Base-by-base conservation (phyloP, 2,888 invertebrate species). In the Melieria omissa region DNA sequence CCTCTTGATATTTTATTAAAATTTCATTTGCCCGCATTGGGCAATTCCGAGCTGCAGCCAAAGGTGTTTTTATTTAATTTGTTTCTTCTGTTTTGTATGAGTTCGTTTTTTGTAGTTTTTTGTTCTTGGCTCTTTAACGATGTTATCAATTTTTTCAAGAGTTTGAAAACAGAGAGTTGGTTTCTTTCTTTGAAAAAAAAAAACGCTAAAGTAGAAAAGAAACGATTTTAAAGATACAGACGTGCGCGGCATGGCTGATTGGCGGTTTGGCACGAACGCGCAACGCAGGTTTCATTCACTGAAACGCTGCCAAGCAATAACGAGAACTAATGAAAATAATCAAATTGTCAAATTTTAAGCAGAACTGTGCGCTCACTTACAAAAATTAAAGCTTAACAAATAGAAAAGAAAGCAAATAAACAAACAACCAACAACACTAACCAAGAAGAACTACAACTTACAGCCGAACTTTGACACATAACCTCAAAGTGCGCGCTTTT, bases 31-130 rank as follows among this genome's bases (percentile, higher is more conserved):
- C n/a, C 55, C 57, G 52, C 46, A 7, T 62, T 52, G 55, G 62
- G 61, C 54, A 54, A 69, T 69, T 52, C 14, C 57, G 14, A 45
- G 5, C 7, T 7, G 44, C 57, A 44, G 4, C 16, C 67, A 68
- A 57, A 70, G 70, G 70, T 71, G 58, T 65, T 68, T 74, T 75
- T 75, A 73, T 75, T 76, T 76, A 75, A 72, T 73, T 75, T 75
- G 76, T 78, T 74, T 76, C 75, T 75, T 76, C 76, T 73, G 73
- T 74, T 71, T 75, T 70, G 45, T 57, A 45, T 42, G 68, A 62
- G 52, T 52, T 73, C 76, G 74, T 75, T 77, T n/a, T 66, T 65
- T 76, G 64, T 65, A 6, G 52, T 68, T 69, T 71, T 58, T 70
- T 67, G 29, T 29, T 29, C 29, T 29, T 29, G 29, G 29, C 29